A percentile compares a stretch with the other conserved stretches of the same genome.
Evolutionary conservation across 2,888 invertebrate genomes (phyloP).

Genomic region (Cryptocheilus praepositus): DNA sequence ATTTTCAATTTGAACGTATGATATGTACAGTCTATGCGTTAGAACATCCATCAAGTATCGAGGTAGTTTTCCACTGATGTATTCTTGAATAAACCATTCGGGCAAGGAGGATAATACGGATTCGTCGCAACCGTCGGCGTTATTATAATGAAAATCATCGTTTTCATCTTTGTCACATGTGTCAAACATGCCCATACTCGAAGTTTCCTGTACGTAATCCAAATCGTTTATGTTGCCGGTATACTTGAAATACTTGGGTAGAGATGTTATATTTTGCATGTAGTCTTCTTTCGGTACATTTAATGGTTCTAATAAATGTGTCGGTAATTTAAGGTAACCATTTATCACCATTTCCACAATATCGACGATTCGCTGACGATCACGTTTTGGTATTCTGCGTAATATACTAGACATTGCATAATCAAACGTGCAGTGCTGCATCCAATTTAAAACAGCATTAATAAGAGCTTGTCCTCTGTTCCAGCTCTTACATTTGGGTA

Average conservation of each 20-base stretch:
- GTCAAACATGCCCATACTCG: conserved; percentile 31
- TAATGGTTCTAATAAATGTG: conserved; percentile 79
- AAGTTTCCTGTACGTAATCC: conserved; percentile 33
- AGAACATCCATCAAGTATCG: conserved; percentile 83
- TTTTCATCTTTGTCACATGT: conserved; percentile 42
- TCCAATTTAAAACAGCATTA: conserved; percentile 84
- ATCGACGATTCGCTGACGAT: conserved; percentile 76
- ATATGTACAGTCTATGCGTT: conserved; percentile 80
- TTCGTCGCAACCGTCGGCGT: not conserved
- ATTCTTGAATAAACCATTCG: conserved; percentile 81
- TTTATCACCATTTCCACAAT: conserved; percentile 80
- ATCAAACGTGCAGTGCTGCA: conserved; percentile 83
- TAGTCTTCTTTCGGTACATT: conserved; percentile 59
- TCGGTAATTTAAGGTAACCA: conserved; percentile 78
- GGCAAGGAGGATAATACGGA: conserved; percentile 49
- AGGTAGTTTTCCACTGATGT: conserved; percentile 80
- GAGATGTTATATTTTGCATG: conserved; percentile 13
- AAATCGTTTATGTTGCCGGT: conserved; percentile 51
- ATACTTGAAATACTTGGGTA: conserved; percentile 53
- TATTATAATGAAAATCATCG: conserved; percentile 10
- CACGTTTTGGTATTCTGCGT: conserved; percentile 78
- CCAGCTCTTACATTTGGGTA: conserved; percentile 71
- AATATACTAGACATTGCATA: conserved; percentile 83
- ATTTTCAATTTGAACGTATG: conserved; percentile 85
- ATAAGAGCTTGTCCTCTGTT: conserved; percentile 83